These are phyloP conservation scores for Lynx canadensis DNA, from an alignment of 2,113 vertebrate genomes.

Conservation along the genomic window DNA sequence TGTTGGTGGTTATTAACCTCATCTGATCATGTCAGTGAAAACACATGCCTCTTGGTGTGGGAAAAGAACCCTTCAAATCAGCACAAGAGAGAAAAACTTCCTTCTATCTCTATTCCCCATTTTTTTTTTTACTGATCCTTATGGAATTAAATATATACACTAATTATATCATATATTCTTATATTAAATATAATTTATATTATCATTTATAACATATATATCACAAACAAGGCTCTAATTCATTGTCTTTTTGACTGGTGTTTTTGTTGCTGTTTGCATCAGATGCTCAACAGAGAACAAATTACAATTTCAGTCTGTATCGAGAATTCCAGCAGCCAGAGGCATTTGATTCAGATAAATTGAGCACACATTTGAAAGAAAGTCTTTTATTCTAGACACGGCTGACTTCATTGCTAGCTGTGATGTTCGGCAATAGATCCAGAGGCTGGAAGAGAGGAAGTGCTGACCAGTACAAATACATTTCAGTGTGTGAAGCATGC, in stretches of 20 bases:
- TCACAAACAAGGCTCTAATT: neutral
- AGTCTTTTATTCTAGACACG: conserved; percentile 64
- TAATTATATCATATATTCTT: neutral
- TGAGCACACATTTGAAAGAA: conserved; percentile 56
- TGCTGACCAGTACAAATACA: conserved; percentile 36
- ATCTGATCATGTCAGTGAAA: neutral
- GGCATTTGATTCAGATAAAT: conserved; percentile 60
- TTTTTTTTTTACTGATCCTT: neutral
- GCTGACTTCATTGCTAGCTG: conserved; percentile 56
- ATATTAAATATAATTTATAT: neutral
- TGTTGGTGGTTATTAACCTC: neutral
- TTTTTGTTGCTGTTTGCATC: conserved; percentile 40
- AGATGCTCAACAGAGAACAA: conserved; percentile 32
- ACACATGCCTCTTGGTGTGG: neutral
- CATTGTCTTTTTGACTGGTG: neutral
- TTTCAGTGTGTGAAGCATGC: neutral
- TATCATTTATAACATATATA: neutral
- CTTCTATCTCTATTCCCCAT: neutral
- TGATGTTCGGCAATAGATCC: conserved; percentile 21
- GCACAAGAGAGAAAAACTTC: neutral
- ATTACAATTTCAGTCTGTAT: conserved; percentile 56
- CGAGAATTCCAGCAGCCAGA: conserved; percentile 40
- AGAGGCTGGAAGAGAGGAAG: conserved; percentile 7
- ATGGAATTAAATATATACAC: neutral
- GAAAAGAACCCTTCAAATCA: neutral